Percentiles rank a stretch among this genome's conserved stretches.
These are phyloP conservation scores for Protosalanx chinensis DNA, from an alignment of 2,797 vertebrate species.

Conservation along the genomic window DNA sequence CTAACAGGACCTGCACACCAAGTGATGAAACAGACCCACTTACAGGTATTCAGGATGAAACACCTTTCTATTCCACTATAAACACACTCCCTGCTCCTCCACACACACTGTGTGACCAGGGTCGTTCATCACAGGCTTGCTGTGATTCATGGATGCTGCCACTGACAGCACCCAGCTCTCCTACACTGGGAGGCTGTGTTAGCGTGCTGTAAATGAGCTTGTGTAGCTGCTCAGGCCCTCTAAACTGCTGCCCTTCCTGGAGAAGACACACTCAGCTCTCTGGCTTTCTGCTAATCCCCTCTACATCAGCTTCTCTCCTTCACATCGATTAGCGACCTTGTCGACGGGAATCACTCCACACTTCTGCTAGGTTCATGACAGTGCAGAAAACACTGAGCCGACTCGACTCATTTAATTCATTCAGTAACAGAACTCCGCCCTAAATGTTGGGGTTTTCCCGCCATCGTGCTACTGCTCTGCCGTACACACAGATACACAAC, in stretches of 20 bases:
- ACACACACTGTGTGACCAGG: not conserved
- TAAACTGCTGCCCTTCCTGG: too few relatives aligned
- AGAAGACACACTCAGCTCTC: not conserved
- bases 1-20: too few relatives aligned
- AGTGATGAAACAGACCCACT: too few relatives aligned
- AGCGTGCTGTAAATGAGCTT: not conserved
- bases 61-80: not conserved
- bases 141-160: not conserved
- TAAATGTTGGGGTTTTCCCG: too few relatives aligned
- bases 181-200: not conserved
- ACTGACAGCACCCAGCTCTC: not conserved
- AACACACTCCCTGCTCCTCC: not conserved
- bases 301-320: conserved; percentile 26
- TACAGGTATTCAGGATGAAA: too few relatives aligned
- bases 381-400: not conserved
- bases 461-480: too few relatives aligned
- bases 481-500: too few relatives aligned
- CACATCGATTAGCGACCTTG: conserved; percentile 33
- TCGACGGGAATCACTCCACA: conserved; percentile 31
- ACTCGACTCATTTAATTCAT: not conserved
- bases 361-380: not conserved
- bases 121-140: not conserved
- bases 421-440: too few relatives aligned
- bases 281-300: not conserved
- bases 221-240: not conserved